These are phyloP conservation scores for Chloromyia formosa DNA, from an alignment of 2,888 invertebrate species.

Conservation along the genomic window DNA sequence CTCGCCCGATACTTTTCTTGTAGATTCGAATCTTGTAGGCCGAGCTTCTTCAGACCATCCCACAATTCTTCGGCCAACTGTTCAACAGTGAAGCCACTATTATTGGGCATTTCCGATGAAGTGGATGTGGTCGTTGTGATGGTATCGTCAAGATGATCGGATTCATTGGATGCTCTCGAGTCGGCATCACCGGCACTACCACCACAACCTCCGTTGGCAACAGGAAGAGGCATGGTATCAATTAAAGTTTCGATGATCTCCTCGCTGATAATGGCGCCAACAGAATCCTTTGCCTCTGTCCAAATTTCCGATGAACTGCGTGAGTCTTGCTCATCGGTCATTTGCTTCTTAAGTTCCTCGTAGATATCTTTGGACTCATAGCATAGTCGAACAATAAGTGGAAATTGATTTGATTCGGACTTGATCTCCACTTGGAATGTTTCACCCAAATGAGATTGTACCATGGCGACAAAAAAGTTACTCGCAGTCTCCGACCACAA, in stretches of 20 bases:
- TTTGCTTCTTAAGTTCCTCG: conserved; percentile 59
- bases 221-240: not conserved
- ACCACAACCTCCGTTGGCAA: not conserved
- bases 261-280: conserved; percentile 1
- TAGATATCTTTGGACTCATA: conserved; percentile 68
- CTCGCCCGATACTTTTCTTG: not conserved
- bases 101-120: not conserved
- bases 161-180: not conserved
- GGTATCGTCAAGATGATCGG: not conserved
- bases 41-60: conserved; percentile 20
- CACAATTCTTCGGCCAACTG: conserved; percentile 23
- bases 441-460: conserved; percentile 68
- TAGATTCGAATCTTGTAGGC: not conserved
- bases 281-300: conserved; percentile 30
- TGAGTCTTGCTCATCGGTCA: conserved; percentile 47
- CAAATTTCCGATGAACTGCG: conserved; percentile 26
- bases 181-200: not conserved
- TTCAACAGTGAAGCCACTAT: not conserved
- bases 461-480: conserved; percentile 66
- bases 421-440: conserved; percentile 72
- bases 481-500: conserved; percentile 71
- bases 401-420: conserved; percentile 66
- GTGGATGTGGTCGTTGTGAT: not conserved
- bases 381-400: conserved; percentile 69
- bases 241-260: conserved; percentile 29